These are phyloP conservation scores for Planococcus citri DNA, from an alignment of 1,140 invertebrate genomes.

Conservation along the genomic window DNA sequence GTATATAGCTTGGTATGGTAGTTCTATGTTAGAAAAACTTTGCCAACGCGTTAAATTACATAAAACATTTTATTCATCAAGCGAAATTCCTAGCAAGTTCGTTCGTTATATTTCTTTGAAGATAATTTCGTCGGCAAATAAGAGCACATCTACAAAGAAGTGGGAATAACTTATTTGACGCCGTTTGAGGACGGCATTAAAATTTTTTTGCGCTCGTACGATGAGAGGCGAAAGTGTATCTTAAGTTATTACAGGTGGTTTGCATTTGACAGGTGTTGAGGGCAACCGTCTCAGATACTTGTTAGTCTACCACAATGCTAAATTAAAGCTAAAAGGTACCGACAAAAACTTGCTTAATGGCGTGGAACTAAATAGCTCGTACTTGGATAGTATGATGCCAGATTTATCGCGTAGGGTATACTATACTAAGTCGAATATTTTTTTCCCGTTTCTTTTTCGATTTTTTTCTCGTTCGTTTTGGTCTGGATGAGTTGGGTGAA, in stretches of 20 bases:
- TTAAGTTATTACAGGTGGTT: conserved; percentile 18
- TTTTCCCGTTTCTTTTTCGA: too few species aligned
- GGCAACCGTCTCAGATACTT: neutral
- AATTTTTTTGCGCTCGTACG: neutral
- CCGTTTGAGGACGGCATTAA: neutral
- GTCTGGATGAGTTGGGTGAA: too few species aligned
- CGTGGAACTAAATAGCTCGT: neutral
- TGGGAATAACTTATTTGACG: conserved; percentile 3
- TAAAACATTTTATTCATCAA: neutral
- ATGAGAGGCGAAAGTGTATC: neutral
- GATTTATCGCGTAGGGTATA: neutral
- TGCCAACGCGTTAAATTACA: neutral
- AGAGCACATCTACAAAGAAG: neutral
- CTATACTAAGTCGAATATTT: too few species aligned
- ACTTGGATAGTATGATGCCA: neutral
- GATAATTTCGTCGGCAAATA: neutral
- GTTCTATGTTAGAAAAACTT: too few species aligned
- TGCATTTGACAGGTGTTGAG: conserved; percentile 13
- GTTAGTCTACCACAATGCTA: neutral
- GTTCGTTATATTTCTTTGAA: neutral
- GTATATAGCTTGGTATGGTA: too few species aligned
- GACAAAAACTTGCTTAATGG: conserved; percentile 17
- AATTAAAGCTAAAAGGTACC: neutral
- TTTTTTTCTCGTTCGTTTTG: too few species aligned
- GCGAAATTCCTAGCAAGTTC: neutral